phyloP scores from a whole-genome alignment of 2,888 invertebrate species.

The Dasypolia templi region DNA sequence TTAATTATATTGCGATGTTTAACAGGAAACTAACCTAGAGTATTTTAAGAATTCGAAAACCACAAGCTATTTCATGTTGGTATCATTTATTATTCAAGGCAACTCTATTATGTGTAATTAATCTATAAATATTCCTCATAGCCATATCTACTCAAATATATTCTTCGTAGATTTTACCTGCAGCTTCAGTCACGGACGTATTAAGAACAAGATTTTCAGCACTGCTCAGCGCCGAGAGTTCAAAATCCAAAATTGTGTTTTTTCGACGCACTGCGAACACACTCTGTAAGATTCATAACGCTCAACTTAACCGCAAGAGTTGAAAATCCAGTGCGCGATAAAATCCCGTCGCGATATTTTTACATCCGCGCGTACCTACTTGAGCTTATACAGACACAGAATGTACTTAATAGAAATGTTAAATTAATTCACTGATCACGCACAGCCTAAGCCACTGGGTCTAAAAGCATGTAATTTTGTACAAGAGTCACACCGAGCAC shows the following conservation, averaged over 20 bases:
- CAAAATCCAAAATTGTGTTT: too few species aligned
- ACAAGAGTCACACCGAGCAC: neutral
- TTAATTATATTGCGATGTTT: constrained; percentile 5
- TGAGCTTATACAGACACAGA: neutral
- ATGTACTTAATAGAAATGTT: neutral
- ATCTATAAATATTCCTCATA: constrained; percentile 21
- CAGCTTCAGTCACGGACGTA: too few species aligned
- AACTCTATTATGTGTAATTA: constrained; percentile 22
- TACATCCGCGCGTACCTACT: too few species aligned
- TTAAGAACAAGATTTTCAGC: too few species aligned
- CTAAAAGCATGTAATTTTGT: neutral
- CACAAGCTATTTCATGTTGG: constrained; percentile 19
- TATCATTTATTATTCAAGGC: constrained; percentile 49
- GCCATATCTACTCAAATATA: neutral
- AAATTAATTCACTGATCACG: neutral
- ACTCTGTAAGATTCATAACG: too few species aligned
- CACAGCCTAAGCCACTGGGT: neutral
- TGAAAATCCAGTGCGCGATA: too few species aligned
- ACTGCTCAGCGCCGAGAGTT: too few species aligned
- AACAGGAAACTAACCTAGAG: constrained; percentile 41
- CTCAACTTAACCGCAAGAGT: too few species aligned
- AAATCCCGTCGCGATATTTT: too few species aligned
- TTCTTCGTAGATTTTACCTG: neutral
- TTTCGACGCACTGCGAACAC: too few species aligned
- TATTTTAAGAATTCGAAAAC: constrained; percentile 48